Conservation (phyloP, 2,797 vertebrate species). For the Neopelma chrysocephalum region DNA sequence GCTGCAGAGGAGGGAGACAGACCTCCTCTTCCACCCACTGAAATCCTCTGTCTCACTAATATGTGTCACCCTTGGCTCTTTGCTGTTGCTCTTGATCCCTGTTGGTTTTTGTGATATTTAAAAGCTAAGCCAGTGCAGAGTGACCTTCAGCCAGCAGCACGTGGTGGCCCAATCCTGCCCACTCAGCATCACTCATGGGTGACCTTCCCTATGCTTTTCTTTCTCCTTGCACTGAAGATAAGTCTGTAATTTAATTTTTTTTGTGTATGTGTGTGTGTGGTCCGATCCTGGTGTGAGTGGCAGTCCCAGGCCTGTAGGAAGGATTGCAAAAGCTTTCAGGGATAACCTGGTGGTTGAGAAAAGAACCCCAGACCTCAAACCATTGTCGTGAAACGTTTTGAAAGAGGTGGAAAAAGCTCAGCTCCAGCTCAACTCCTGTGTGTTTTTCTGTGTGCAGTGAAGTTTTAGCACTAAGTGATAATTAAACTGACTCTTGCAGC, state of each 20-base stretch:
- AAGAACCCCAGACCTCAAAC: background rate
- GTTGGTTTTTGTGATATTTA: background rate
- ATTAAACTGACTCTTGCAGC: background rate
- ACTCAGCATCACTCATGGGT: background rate
- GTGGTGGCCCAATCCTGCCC: background rate
- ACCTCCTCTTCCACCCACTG: background rate
- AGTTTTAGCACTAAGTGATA: background rate
- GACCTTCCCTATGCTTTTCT: background rate
- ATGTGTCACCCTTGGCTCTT: background rate
- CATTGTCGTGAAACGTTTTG: accelerated
- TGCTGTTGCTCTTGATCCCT: background rate
- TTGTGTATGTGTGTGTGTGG: background rate
- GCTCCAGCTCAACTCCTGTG: accelerated
- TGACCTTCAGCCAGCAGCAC: background rate
- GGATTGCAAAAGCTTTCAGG: background rate
- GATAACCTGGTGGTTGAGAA: background rate
- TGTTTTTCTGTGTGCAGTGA: background rate
- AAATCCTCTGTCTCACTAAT: background rate
- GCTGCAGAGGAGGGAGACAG: background rate
- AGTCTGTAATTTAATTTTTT: background rate
- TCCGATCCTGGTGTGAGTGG: accelerated
- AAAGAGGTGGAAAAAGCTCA: background rate
- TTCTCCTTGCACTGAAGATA: background rate
- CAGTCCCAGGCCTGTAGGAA: background rate
- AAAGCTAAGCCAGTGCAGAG: background rate